phyloP scores from a whole-genome alignment of 2,113 vertebrate genomes.

The Mustelus asterias region DNA sequence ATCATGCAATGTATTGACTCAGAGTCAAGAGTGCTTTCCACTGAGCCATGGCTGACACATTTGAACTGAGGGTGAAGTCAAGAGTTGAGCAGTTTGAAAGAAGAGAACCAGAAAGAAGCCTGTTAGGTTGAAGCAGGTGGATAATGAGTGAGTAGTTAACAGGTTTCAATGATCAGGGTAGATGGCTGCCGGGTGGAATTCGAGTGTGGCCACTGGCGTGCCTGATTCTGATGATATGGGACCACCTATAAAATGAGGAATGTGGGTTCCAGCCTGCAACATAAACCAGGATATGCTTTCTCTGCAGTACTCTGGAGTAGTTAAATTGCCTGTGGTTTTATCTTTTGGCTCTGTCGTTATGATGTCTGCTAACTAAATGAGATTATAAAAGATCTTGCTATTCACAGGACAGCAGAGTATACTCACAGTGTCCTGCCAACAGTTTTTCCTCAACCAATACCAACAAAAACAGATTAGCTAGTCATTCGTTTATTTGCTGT shows the following conservation, averaged over 20 bases:
- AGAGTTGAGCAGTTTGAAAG: neutral
- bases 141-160: no score
- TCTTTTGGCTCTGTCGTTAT: neutral
- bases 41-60: neutral
- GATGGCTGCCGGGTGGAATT: no score
- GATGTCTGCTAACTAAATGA: neutral
- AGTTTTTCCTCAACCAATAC: neutral
- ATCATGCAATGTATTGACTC: no score
- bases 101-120: neutral
- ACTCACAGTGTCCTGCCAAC: neutral
- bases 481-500: neutral
- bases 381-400: neutral
- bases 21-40: no score
- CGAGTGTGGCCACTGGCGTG: no score
- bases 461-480: neutral
- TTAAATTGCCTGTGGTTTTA: neutral
- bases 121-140: no score
- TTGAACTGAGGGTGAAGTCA: neutral
- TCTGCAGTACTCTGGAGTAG: neutral
- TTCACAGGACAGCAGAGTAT: neutral
- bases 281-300: neutral
- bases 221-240: neutral
- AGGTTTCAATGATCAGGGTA: no score
- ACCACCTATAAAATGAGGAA: neutral
- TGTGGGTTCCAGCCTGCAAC: neutral